A percentile compares a stretch with the other conserved stretches of the same genome.
These are phyloP conservation scores for Oriolus oriolus DNA, from an alignment of 2,113 vertebrate genomes.

Conservation along the genomic window DNA sequence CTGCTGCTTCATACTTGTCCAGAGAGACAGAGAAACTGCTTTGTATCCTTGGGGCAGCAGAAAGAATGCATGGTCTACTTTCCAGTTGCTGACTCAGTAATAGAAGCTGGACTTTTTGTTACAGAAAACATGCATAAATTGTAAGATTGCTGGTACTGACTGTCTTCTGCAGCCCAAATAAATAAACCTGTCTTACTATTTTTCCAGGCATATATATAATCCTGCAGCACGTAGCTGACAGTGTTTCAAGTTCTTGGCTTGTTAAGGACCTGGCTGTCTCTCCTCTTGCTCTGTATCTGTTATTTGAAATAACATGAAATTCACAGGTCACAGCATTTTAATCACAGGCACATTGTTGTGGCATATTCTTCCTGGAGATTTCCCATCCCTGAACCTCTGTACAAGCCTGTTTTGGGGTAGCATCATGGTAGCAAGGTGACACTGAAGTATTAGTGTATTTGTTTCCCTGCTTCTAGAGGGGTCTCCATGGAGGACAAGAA, in stretches of 20 bases:
- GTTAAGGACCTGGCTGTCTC: neutral
- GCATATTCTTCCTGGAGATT: neutral
- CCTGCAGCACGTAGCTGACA: neutral
- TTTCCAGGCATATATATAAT: neutral
- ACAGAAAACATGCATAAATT: neutral
- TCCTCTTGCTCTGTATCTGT: neutral
- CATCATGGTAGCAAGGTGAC: accelerated
- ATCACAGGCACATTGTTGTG: neutral
- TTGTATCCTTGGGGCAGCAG: neutral
- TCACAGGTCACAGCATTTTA: neutral
- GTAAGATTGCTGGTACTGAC: neutral
- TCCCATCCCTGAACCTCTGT: neutral
- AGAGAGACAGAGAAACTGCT: neutral
- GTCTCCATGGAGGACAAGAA: neutral
- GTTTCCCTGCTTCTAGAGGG: neutral
- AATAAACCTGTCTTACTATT: neutral
- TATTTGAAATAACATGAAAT: neutral
- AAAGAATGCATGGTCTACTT: neutral
- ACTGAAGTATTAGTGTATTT: neutral
- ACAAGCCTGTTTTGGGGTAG: neutral
- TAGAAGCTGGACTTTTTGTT: neutral
- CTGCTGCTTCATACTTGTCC: neutral
- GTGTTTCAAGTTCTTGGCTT: neutral
- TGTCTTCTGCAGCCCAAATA: neutral
- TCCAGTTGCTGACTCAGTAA: neutral